A percentile compares a stretch with the other conserved stretches of the same genome.
These are phyloP conservation scores for Euura saliciscinereae DNA, from an alignment of 1,140 invertebrate species.

Conservation along the genomic window DNA sequence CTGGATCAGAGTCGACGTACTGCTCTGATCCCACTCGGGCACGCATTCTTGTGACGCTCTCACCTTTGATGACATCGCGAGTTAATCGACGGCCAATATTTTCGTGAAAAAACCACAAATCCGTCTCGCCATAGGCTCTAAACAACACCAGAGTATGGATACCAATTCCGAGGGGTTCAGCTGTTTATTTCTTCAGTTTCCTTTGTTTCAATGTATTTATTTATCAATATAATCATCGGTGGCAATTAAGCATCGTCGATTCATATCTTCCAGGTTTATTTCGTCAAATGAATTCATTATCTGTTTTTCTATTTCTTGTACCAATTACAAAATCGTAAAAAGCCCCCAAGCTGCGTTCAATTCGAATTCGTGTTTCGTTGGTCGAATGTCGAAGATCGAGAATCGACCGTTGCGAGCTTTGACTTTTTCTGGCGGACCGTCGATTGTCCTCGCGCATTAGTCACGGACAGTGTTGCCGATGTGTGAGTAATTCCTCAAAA, in stretches of 20 bases:
- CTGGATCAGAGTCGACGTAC: conserved; percentile 3
- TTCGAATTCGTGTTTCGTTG: not conserved
- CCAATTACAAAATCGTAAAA: too few relatives aligned
- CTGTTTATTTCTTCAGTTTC: not conserved
- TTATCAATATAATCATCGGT: too few relatives aligned
- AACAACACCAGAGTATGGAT: conserved; percentile 15
- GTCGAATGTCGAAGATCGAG: not conserved
- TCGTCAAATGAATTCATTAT: too few relatives aligned
- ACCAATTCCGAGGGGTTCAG: not conserved
- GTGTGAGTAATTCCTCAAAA: too few relatives aligned
- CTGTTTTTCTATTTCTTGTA: too few relatives aligned
- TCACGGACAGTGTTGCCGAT: too few relatives aligned
- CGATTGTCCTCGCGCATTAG: too few relatives aligned
- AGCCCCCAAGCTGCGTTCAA: not conserved
- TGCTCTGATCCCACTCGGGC: conserved; percentile 9
- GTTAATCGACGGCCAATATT: not conserved
- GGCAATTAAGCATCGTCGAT: too few relatives aligned
- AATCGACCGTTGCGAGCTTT: not conserved
- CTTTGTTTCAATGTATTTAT: too few relatives aligned
- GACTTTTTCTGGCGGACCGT: too few relatives aligned
- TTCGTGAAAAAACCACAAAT: not conserved
- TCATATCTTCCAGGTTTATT: too few relatives aligned
- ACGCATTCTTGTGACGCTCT: conserved; percentile 1
- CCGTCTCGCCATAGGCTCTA: not conserved
- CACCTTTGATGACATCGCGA: not conserved